Percentiles rank a stretch among this genome's conserved stretches.
Conservation (phyloP, 2,888 invertebrate genomes). For the Ichneumoninae sp. region DNA sequence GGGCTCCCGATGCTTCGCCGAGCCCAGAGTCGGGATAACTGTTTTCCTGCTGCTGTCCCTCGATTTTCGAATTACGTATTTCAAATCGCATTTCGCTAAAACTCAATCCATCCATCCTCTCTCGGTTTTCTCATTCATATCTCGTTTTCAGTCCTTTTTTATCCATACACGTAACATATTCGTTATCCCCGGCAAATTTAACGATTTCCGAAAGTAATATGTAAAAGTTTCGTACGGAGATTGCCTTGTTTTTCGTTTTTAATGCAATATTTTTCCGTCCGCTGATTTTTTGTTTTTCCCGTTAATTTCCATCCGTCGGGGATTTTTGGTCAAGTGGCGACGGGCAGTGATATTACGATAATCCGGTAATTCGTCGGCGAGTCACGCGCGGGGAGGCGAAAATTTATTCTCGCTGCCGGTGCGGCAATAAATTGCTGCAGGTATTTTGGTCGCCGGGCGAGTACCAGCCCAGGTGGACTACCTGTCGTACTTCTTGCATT, state of each 20-base stretch:
- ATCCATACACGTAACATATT: constrained; percentile 6
- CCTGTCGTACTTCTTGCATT: constrained; percentile 24
- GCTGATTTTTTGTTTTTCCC: neutral
- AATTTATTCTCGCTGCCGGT: constrained; percentile 14
- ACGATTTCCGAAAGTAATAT: neutral
- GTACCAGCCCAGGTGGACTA: constrained; percentile 25
- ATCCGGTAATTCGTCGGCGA: constrained; percentile 63
- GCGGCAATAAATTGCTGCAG: constrained; percentile 40
- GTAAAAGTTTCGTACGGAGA: neutral
- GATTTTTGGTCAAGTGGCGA: constrained; percentile 5
- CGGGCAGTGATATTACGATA: constrained; percentile 59
- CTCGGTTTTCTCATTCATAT: constrained; percentile 21
- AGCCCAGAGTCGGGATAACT: constrained; percentile 49
- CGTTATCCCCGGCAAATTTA: neutral
- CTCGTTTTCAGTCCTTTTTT: constrained; percentile 19
- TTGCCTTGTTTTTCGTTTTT: neutral
- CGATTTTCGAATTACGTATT: constrained; percentile 84
- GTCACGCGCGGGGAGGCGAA: constrained; percentile 60
- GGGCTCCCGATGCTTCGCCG: constrained; percentile 50
- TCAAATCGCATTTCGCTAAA: constrained; percentile 79
- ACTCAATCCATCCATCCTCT: constrained; percentile 49
- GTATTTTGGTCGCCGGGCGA: neutral
- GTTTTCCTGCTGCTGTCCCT: constrained; percentile 72
- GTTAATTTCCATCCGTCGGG: constrained; percentile 21
- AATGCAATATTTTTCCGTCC: neutral